Percentiles rank a stretch among this genome's conserved stretches.
Evolutionary conservation across 2,888 invertebrate species (phyloP).

Genomic region (Lottia scabra): DNA sequence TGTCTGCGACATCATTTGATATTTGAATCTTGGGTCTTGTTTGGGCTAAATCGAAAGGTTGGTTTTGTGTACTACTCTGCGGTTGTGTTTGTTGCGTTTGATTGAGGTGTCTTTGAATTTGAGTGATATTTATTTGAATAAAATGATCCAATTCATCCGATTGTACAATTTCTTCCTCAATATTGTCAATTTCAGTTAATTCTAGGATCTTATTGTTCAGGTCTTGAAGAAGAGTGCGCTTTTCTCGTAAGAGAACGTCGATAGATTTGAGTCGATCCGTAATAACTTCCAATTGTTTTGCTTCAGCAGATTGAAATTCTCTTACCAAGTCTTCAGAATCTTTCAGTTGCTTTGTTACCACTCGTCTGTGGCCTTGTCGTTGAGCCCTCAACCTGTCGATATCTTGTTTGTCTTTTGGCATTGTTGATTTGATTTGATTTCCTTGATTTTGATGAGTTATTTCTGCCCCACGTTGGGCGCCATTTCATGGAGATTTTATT

Average conservation of each 20-base stretch:
- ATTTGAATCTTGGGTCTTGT: background rate
- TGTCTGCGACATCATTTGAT: background rate
- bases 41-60: background rate
- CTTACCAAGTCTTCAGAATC: background rate
- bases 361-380: background rate
- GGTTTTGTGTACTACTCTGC: background rate
- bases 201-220: background rate
- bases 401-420: background rate
- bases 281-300: background rate
- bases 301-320: background rate
- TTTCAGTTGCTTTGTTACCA: background rate
- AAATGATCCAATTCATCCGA: background rate
- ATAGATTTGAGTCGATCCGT: background rate
- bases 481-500: background rate
- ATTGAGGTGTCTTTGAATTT: background rate
- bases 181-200: background rate
- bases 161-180: background rate
- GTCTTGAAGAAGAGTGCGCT: background rate
- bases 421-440: background rate
- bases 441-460: too few species aligned
- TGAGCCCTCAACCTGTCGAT: background rate
- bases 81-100: background rate
- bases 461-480: background rate
- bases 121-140: background rate
- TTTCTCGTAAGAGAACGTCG: background rate